These are phyloP conservation scores for Bungarus multicinctus DNA, from an alignment of 2,113 vertebrate genomes.

Conservation along the genomic window DNA sequence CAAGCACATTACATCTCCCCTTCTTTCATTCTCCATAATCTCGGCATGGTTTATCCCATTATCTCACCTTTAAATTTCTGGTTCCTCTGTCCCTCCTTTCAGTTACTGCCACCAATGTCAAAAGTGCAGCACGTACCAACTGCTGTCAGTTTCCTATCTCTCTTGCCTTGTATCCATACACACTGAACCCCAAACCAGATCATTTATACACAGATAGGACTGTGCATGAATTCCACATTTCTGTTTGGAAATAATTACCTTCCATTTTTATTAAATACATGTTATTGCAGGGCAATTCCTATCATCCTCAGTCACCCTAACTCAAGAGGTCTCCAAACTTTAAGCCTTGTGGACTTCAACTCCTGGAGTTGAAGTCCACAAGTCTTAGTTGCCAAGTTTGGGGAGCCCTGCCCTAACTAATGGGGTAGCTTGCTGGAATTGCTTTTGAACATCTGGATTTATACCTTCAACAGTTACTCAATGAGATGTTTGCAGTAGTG, in stretches of 20 bases:
- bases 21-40: not conserved
- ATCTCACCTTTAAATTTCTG: not conserved
- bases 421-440: not conserved
- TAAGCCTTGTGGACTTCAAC: no score
- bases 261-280: not conserved
- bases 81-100: not conserved
- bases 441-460: not conserved
- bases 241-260: not conserved
- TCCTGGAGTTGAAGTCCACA: no score
- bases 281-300: not conserved
- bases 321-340: no score
- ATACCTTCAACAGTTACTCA: not conserved
- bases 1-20: not conserved
- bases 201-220: not conserved
- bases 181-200: not conserved
- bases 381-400: no score
- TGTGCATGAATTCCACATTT: not conserved
- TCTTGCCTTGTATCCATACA: not conserved
- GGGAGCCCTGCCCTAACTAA: not conserved
- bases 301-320: not conserved
- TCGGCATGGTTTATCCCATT: not conserved
- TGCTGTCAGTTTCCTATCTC: not conserved
- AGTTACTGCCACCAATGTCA: not conserved
- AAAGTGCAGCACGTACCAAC: not conserved
- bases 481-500: not conserved